phyloP scores from a whole-genome alignment of 2,888 invertebrate species.

The Megamerina dolium region DNA sequence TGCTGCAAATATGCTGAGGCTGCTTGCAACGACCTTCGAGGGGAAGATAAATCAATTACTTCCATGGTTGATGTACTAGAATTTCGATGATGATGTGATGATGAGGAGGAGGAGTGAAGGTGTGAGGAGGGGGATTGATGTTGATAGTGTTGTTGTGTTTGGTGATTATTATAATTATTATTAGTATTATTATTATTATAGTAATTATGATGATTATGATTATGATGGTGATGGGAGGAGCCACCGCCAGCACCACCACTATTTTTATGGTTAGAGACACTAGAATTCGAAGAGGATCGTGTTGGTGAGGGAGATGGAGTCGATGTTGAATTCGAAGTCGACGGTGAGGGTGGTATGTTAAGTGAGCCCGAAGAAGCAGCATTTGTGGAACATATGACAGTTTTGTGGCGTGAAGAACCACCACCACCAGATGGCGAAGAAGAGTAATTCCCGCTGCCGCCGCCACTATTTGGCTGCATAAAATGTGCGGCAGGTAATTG shows the following conservation, averaged over 20 bases:
- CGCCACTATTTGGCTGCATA: too few species aligned
- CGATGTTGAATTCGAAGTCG: constrained; percentile 19
- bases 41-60: constrained; percentile 54
- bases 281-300: constrained; percentile 12
- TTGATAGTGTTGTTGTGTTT: constrained; percentile 27
- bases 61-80: constrained; percentile 43
- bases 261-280: too few species aligned
- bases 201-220: constrained; percentile 32
- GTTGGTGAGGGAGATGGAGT: constrained; percentile 29
- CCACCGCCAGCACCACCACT: too few species aligned
- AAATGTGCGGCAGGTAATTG: constrained; percentile 22
- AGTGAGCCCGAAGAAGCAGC: constrained; percentile 17
- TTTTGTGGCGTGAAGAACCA: constrained; percentile 37
- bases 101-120: constrained; percentile 18
- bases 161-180: constrained; percentile 26
- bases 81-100: constrained; percentile 25
- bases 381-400: constrained; percentile 47
- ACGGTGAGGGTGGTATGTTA: constrained; percentile 21
- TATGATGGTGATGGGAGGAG: constrained; percentile 24
- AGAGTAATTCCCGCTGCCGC: too few species aligned
- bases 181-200: constrained; percentile 21
- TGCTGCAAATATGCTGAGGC: constrained; percentile 37
- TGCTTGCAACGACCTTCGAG: constrained; percentile 49
- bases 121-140: constrained; percentile 10
- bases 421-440: constrained; percentile 15